These are phyloP conservation scores for Dascillus cervinus DNA, from an alignment of 2,888 invertebrate species.

Conservation along the genomic window DNA sequence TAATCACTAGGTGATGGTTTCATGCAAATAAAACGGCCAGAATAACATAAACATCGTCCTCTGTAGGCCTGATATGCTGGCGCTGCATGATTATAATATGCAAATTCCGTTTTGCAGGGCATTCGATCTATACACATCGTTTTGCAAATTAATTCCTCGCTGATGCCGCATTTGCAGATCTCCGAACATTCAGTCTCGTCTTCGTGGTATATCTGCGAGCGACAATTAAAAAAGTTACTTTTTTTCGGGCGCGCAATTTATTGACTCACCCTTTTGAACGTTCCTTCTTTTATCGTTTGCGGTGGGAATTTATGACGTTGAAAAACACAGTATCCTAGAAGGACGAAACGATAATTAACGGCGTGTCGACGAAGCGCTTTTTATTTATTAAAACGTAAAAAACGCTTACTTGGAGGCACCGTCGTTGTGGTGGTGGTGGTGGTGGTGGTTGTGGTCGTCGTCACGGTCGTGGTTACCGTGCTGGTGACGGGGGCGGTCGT, in stretches of 20 bases:
- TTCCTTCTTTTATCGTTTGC: constrained; percentile 79
- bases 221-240: no score
- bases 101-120: constrained; percentile 80
- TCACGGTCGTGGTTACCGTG: constrained; percentile 39
- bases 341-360: constrained; percentile 10
- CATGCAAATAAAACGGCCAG: constrained; percentile 88
- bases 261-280: constrained; percentile 70
- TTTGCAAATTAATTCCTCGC: constrained; percentile 73
- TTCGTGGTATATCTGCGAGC: constrained; percentile 74
- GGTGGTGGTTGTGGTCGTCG: constrained; percentile 51
- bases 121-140: constrained; percentile 82
- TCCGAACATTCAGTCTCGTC: constrained; percentile 87
- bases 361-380: constrained; percentile 1
- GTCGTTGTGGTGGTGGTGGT: constrained; percentile 52
- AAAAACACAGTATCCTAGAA: constrained; percentile 71
- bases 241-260: no score
- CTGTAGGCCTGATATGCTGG: constrained; percentile 86
- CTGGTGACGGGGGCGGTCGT: constrained; percentile 40
- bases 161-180: constrained; percentile 76
- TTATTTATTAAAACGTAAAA: background rate
- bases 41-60: constrained; percentile 84
- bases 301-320: constrained; percentile 76
- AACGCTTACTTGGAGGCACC: constrained; percentile 48
- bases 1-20: constrained; percentile 72
- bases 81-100: constrained; percentile 84